Evolutionary conservation across 2,888 invertebrate species (phyloP).

Genomic region (Dinocampus coccinellae): DNA sequence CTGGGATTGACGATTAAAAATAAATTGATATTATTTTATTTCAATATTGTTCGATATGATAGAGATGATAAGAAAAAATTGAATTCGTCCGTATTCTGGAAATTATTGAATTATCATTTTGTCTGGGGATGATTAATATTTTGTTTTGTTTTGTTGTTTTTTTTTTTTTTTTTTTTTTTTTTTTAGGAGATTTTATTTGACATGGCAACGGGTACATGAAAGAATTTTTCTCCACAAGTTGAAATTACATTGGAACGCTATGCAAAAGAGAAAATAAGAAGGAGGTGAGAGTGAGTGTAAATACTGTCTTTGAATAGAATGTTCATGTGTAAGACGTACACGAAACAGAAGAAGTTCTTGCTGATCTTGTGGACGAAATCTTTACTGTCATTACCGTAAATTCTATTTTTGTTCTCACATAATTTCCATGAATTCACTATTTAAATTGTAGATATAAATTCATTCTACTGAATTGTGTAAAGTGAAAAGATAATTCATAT

Average conservation of each 20-base stretch:
- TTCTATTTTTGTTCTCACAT: slow-evolving; percentile 23
- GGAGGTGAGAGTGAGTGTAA: background rate
- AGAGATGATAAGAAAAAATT: too few species aligned
- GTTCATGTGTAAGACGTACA: slow-evolving; percentile 22
- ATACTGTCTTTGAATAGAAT: slow-evolving; percentile 38
- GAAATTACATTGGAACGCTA: background rate
- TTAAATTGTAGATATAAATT: background rate
- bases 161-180: too few species aligned
- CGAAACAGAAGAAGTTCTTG: slow-evolving; percentile 24
- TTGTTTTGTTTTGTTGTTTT: too few species aligned
- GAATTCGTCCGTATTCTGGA: too few species aligned
- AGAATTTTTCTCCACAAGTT: background rate
- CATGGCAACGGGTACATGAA: slow-evolving; percentile 4
- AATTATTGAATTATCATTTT: too few species aligned
- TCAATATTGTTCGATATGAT: too few species aligned
- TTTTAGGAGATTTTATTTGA: slow-evolving; percentile 9
- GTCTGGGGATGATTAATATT: too few species aligned
- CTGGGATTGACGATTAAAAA: slow-evolving; percentile 10
- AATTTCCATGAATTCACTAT: slow-evolving; percentile 15
- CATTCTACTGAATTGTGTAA: slow-evolving; percentile 20
- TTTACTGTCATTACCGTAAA: slow-evolving; percentile 36
- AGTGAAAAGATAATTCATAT: slow-evolving; percentile 8
- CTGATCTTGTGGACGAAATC: slow-evolving; percentile 36
- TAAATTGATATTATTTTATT: too few species aligned
- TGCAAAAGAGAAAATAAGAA: background rate